Evolutionary conservation across 2,888 invertebrate species (phyloP), one percentile per base, ranked within the genome.

Genomic region (Marasmarcha lunaedactyla): DNA sequence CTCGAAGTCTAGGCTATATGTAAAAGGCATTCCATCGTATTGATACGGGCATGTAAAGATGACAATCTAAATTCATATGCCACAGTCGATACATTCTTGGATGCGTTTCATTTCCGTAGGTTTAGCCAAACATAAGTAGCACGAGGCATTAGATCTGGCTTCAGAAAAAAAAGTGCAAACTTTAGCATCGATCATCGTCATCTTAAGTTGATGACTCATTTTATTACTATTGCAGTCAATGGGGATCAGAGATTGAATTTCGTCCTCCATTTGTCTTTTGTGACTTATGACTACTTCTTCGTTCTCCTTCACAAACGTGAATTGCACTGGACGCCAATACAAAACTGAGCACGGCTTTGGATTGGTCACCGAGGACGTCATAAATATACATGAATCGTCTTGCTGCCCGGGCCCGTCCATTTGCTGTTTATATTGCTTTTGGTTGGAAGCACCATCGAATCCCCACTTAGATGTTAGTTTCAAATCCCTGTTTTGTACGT

Each of bases 61-160:
- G 44, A 44, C 10, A 46, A 15, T 12, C 46, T 41, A 13, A 40
- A 38, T 34, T 38, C 12, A 14, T 30, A 26, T 14, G 35, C 27
- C 7, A 12, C 35, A 27, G 26, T 11, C 2, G 27, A 27, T 13
- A 39, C 39, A 6, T 25, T 25, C 15, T 27, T 39, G 2, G 26
- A 35, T 14, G 14, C 30, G 27, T 12, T 44, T 44, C 42, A 44
- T 44, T 40, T 42, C 42, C 13, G 40, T 40, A 12, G 43, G 43
- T 35, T 46, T 43, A 9, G 43, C 43, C 36, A 43, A 37, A 15
- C 46, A 46, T 37, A 46, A 34, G 36, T 45, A 41, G 46, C 42
- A 46, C 10, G 42, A 33, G 25, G 43, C 36, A 27, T 40, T 43
- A 37, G 43, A 42, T 33, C 27, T 35, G 3, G 35, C 27, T 11